A percentile compares a stretch with the other conserved stretches of the same genome.
These are phyloP conservation scores for Drosophila subobscura DNA, from an alignment of 1,140 invertebrate genomes.

Conservation along the genomic window DNA sequence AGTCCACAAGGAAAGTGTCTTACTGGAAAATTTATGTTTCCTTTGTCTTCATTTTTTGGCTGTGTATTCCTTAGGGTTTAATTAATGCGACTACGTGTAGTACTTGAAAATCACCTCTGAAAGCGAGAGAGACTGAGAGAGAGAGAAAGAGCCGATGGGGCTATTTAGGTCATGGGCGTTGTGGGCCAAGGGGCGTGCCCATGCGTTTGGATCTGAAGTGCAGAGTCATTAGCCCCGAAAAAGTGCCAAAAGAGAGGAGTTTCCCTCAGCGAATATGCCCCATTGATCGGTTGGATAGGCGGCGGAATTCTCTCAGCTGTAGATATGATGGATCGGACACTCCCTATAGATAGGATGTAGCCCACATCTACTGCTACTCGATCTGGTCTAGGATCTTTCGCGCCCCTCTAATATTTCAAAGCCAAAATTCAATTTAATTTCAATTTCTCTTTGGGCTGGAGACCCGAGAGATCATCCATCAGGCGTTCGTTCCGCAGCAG, in stretches of 20 bases:
- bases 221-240: conserved; percentile 24
- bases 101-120: not conserved
- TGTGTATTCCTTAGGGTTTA: conserved; percentile 46
- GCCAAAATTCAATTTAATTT: conserved; percentile 36
- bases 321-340: not conserved
- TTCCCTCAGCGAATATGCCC: not conserved
- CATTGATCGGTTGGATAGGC: not conserved
- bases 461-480: conserved; percentile 13
- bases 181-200: conserved; percentile 19
- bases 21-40: conserved; percentile 74
- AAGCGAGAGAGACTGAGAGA: not conserved
- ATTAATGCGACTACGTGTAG: conserved; percentile 53
- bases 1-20: conserved; percentile 66
- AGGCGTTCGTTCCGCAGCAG: conserved; percentile 1
- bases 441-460: conserved; percentile 24
- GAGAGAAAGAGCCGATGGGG: no score
- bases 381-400: not conserved
- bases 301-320: no score
- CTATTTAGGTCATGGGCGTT: conserved; percentile 15
- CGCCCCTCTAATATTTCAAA: conserved; percentile 6
- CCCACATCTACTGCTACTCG: no score
- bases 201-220: conserved; percentile 16
- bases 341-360: not conserved
- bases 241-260: conserved; percentile 5
- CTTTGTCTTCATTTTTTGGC: conserved; percentile 48